Evolutionary conservation across 2,113 vertebrate genomes (phyloP).

Genomic region (Nibea albiflora): DNA sequence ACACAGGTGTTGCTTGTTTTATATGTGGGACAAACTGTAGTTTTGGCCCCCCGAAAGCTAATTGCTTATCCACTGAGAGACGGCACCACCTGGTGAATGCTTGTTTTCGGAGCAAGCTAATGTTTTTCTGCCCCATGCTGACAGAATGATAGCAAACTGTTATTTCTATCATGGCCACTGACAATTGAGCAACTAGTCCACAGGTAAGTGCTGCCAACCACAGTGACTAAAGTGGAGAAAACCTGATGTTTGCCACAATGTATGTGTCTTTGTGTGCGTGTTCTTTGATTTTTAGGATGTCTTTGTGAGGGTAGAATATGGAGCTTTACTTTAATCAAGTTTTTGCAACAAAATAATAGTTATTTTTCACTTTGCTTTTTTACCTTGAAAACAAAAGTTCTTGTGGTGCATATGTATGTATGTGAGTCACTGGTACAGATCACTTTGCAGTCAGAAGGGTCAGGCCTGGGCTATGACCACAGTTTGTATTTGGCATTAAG

Average conservation of each 20-base stretch:
- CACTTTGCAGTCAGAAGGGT: not conserved
- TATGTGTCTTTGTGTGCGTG: conserved; percentile 33
- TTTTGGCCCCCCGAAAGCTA: conserved; percentile 65
- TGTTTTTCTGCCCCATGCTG: conserved; percentile 71
- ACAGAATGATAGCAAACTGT: conserved; percentile 71
- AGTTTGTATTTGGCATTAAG: not conserved
- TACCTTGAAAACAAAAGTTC: no score
- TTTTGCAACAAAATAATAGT: not conserved
- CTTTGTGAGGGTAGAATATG: not conserved
- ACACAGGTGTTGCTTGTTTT: conserved; percentile 71
- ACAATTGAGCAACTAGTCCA: conserved; percentile 61
- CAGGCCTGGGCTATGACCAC: not conserved
- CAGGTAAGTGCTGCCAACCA: conserved; percentile 78
- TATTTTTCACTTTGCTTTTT: not conserved
- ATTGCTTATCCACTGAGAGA: conserved; percentile 68
- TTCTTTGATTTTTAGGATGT: not conserved
- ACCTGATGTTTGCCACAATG: conserved; percentile 63
- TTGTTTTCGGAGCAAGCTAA: conserved; percentile 52
- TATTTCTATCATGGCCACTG: conserved; percentile 65
- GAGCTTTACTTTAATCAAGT: not conserved
- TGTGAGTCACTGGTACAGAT: not conserved
- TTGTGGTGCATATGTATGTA: not conserved
- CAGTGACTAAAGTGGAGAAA: conserved; percentile 62
- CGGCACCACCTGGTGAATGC: conserved; percentile 60
- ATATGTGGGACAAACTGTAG: conserved; percentile 55